A percentile compares a stretch with the other conserved stretches of the same genome.
Conservation (phyloP, 2,888 invertebrate genomes). For the Argyra leucocephala region DNA sequence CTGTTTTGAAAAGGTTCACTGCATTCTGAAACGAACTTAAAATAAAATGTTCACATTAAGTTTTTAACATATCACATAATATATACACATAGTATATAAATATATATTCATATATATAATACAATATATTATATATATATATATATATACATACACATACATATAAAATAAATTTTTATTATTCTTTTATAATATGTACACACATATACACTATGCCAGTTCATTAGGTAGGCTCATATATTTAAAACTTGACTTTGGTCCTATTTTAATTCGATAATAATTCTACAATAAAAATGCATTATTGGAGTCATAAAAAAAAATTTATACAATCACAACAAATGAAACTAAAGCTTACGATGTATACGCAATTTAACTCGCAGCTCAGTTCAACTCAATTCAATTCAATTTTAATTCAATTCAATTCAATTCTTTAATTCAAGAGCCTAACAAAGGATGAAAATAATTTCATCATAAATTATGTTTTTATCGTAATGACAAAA, state of each 20-base stretch:
- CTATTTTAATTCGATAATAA: not conserved
- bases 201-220: too few species aligned
- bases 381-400: not conserved
- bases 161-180: too few species aligned
- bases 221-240: not conserved
- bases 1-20: too few species aligned
- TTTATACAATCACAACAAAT: not conserved
- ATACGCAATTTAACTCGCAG: not conserved
- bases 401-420: not conserved
- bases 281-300: not conserved
- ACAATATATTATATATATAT: too few species aligned
- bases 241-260: not conserved
- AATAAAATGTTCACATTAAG: too few species aligned
- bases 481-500: constrained; percentile 6
- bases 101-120: too few species aligned
- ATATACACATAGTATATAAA: too few species aligned
- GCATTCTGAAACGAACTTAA: too few species aligned
- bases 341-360: not conserved
- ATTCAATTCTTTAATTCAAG: not conserved
- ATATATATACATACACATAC: too few species aligned
- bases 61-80: too few species aligned
- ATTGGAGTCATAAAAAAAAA: not conserved
- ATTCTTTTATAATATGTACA: too few species aligned
- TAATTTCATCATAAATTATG: not conserved
- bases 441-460: not conserved